Evolutionary conservation across 2,113 vertebrate species (phyloP).

Genomic region (Cisticola juncidis): DNA sequence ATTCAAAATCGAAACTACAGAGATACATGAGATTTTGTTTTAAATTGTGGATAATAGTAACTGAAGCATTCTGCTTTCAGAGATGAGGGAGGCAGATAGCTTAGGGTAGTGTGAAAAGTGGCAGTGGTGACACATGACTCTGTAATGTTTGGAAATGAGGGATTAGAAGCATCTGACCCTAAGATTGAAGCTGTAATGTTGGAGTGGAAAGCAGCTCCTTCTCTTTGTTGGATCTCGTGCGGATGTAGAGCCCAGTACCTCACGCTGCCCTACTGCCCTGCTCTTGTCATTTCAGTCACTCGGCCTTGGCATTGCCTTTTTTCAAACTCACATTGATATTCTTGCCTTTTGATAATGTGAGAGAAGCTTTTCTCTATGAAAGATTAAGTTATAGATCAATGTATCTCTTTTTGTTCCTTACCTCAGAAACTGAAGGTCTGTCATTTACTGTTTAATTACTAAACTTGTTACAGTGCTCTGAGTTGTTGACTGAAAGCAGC

Average conservation of each 20-base stretch:
- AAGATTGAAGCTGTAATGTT: background rate
- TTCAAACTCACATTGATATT: background rate
- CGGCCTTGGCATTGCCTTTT: background rate
- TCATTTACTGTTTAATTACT: background rate
- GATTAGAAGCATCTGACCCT: background rate
- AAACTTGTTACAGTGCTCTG: background rate
- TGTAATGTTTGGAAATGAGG: background rate
- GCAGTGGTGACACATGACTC: background rate
- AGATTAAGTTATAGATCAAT: background rate
- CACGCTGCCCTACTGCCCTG: background rate
- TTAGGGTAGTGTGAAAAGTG: background rate
- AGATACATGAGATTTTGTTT: background rate
- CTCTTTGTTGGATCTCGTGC: rapidly evolving
- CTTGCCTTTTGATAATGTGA: background rate
- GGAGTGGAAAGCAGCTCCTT: background rate
- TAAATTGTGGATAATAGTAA: background rate
- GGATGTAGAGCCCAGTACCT: background rate
- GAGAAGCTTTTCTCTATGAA: background rate
- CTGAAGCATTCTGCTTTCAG: background rate
- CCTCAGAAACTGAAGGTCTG: background rate
- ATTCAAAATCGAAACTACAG: background rate
- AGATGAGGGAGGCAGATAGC: background rate
- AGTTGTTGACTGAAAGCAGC: background rate
- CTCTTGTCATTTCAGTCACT: background rate
- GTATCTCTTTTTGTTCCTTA: background rate